Percentiles rank a stretch among this genome's conserved stretches.
Evolutionary conservation across 2,888 invertebrate species (phyloP).

Genomic region (Drosophila neonasuta): DNA sequence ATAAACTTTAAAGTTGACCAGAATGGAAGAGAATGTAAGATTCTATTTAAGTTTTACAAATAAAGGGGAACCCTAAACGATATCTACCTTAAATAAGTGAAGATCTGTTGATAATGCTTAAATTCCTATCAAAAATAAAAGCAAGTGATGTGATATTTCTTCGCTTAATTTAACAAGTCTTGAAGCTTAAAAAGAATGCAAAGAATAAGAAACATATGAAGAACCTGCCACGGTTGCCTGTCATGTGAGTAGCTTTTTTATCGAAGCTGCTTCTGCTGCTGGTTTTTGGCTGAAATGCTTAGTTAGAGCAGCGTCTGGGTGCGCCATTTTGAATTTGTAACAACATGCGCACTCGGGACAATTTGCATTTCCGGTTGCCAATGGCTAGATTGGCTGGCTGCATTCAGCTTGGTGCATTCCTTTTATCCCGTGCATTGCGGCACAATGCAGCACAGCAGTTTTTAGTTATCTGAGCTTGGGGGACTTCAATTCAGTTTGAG

Average conservation of each 20-base stretch:
- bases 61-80: not conserved
- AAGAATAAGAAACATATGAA: conserved; percentile 13
- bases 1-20: no score
- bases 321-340: conserved; percentile 76
- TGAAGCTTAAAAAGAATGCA: conserved; percentile 9
- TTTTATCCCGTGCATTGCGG: conserved; percentile 14
- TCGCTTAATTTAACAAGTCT: conserved; percentile 37
- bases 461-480: conserved; percentile 41
- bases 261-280: not conserved
- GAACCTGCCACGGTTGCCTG: conserved; percentile 30
- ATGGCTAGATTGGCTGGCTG: conserved; percentile 32
- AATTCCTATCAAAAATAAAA: no score
- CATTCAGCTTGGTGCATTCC: conserved; percentile 13
- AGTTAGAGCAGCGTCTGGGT: conserved; percentile 55
- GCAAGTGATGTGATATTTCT: not conserved
- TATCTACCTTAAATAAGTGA: not conserved
- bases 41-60: no score
- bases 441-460: conserved; percentile 37
- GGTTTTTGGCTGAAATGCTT: conserved; percentile 52
- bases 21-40: no score
- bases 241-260: conserved; percentile 18
- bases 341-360: conserved; percentile 73
- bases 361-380: conserved; percentile 74
- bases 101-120: no score
- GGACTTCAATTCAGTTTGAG: conserved; percentile 63